Conservation (phyloP, 2,888 invertebrate genomes). For the Sarcophaga caerulescens region DNA sequence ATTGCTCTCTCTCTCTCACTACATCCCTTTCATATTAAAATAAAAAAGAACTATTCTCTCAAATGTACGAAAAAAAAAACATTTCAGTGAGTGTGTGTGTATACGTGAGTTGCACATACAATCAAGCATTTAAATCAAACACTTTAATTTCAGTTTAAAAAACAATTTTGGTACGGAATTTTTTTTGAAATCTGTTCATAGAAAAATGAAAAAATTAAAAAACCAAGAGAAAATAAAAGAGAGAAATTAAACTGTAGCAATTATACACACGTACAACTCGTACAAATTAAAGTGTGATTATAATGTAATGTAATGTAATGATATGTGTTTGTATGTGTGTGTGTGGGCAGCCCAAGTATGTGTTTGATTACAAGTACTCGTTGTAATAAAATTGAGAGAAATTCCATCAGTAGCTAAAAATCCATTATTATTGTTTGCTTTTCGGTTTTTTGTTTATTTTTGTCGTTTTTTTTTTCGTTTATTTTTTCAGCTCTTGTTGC, state of each 20-base stretch:
- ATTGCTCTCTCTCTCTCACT: no score
- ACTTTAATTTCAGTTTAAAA: conserved; percentile 26
- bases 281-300: background rate
- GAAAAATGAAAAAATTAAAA: no score
- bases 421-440: conserved; percentile 58
- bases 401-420: conserved; percentile 29
- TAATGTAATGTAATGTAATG: conserved; percentile 18
- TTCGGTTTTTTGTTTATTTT: conserved; percentile 24
- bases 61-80: background rate
- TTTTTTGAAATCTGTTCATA: conserved; percentile 1
- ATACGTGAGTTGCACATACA: background rate
- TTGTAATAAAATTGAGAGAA: conserved; percentile 48
- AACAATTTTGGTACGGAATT: background rate
- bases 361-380: conserved; percentile 27
- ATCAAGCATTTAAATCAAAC: background rate
- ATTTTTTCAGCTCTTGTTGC: background rate
- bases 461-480: conserved; percentile 8
- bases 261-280: no score
- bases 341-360: background rate
- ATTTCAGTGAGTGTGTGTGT: background rate
- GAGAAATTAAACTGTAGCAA: background rate
- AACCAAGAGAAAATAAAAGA: background rate
- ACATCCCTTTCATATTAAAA: background rate
- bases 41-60: background rate
- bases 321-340: background rate